These are phyloP conservation scores for Liodrosophila aerea DNA, from an alignment of 2,888 invertebrate species.

Conservation along the genomic window DNA sequence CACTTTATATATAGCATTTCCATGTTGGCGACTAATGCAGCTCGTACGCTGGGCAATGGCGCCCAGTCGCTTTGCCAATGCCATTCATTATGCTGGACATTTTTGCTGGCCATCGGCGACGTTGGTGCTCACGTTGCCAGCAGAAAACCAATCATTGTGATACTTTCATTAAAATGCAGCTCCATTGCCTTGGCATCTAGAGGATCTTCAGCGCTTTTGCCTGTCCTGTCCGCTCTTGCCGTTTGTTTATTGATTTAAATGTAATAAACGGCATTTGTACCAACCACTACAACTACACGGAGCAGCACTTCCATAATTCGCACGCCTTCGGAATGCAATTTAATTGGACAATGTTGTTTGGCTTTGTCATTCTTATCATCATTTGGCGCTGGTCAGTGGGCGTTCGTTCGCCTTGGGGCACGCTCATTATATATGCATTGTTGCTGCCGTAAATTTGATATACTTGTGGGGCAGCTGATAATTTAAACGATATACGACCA, in stretches of 20 bases:
- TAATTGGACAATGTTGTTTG: conserved; percentile 68
- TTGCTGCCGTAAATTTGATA: conserved; percentile 69
- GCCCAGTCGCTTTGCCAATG: conserved; percentile 74
- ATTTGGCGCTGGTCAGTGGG: no score
- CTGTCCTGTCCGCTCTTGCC: not conserved
- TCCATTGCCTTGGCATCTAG: conserved; percentile 13
- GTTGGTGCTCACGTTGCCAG: conserved; percentile 58
- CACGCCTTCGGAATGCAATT: conserved; percentile 63
- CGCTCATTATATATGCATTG: conserved; percentile 46
- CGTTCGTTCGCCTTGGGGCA: conserved; percentile 29
- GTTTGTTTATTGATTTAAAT: conserved; percentile 66
- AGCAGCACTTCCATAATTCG: conserved; percentile 62
- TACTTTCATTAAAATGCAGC: conserved; percentile 73
- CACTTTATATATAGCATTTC: conserved; percentile 67
- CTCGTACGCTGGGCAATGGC: conserved; percentile 55
- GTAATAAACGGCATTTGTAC: conserved; percentile 70
- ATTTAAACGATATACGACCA: conserved; percentile 60
- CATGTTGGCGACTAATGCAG: conserved; percentile 78
- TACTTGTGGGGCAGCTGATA: conserved; percentile 63
- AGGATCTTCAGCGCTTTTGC: conserved; percentile 13
- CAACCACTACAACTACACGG: conserved; percentile 43
- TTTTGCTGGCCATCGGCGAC: conserved; percentile 56
- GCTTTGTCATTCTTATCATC: conserved; percentile 59
- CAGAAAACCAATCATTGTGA: conserved; percentile 78
- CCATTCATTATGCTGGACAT: conserved; percentile 73